A percentile compares a stretch with the other conserved stretches of the same genome.
These are phyloP conservation scores for Celastrina argiolus DNA, from an alignment of 2,888 invertebrate genomes.

Conservation along the genomic window DNA sequence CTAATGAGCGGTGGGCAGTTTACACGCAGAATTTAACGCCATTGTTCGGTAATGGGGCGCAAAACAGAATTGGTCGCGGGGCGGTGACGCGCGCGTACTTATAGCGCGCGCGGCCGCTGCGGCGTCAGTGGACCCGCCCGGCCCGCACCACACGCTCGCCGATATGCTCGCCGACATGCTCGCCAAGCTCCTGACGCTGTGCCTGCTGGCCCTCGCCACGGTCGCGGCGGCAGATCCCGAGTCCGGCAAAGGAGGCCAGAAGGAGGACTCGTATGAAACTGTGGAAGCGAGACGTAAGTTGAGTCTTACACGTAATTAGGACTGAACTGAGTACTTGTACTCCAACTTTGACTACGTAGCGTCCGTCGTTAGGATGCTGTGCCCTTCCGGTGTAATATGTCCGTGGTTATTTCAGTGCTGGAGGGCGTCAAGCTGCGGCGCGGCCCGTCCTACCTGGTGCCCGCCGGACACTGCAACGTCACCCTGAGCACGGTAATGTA, in stretches of 20 bases:
- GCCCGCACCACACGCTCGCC: neutral
- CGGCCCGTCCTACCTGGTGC: constrained; percentile 10
- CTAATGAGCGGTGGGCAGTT: neutral
- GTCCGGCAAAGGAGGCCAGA: neutral
- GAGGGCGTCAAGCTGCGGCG: neutral
- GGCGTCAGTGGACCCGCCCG: neutral
- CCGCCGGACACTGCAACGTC: constrained; percentile 1
- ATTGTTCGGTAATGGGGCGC: neutral
- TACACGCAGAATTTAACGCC: neutral
- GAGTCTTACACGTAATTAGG: neutral
- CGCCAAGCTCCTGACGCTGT: neutral
- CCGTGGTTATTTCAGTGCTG: neutral
- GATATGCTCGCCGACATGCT: constrained; percentile 4
- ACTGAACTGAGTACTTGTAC: neutral
- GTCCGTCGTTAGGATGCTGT: neutral
- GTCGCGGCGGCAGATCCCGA: neutral
- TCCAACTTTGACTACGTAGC: neutral
- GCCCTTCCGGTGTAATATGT: neutral
- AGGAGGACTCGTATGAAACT: neutral
- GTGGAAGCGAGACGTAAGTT: constrained; percentile 1
- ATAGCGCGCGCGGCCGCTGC: neutral
- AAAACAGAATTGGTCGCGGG: neutral
- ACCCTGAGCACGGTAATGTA: neutral
- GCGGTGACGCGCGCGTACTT: neutral
- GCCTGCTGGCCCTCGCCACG: neutral